Evolutionary conservation across 2,888 invertebrate genomes (phyloP).

Genomic region (Eumacrocentrus americanus): DNA sequence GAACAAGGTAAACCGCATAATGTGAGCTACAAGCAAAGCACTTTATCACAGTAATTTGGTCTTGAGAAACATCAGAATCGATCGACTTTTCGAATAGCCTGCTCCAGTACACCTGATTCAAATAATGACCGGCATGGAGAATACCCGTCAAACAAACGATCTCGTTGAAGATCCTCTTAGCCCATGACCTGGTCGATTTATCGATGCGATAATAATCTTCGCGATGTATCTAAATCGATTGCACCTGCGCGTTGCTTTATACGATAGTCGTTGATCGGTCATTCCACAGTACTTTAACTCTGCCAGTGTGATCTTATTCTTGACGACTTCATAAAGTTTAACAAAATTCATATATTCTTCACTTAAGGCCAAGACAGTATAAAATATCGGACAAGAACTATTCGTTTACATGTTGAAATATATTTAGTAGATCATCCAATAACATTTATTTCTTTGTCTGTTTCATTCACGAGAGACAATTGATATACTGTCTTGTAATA

Average conservation of each 20-base stretch:
- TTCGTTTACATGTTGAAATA: neutral
- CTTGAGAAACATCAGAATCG: neutral
- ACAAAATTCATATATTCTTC: neutral
- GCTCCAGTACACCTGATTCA: neutral
- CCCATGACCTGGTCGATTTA: neutral
- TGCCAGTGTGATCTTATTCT: too few relatives aligned
- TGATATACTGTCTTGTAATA: too few relatives aligned
- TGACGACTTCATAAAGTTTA: neutral
- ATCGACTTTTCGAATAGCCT: neutral
- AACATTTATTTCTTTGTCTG: too few relatives aligned
- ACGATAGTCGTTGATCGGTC: too few relatives aligned
- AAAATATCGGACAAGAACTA: too few relatives aligned
- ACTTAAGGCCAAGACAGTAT: neutral
- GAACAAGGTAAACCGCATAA: too few relatives aligned
- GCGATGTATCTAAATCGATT: neutral
- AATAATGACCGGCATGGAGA: neutral
- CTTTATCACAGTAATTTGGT: neutral
- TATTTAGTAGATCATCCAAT: too few relatives aligned
- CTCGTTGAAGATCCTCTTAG: neutral
- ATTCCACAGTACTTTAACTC: neutral
- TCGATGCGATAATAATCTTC: constrained; percentile 14
- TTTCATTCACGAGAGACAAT: too few relatives aligned
- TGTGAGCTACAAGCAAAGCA: too few relatives aligned
- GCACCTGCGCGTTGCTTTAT: neutral
- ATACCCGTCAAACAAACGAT: neutral